Conservation (phyloP, 2,888 invertebrate species). For the Lymantria dispar region DNA sequence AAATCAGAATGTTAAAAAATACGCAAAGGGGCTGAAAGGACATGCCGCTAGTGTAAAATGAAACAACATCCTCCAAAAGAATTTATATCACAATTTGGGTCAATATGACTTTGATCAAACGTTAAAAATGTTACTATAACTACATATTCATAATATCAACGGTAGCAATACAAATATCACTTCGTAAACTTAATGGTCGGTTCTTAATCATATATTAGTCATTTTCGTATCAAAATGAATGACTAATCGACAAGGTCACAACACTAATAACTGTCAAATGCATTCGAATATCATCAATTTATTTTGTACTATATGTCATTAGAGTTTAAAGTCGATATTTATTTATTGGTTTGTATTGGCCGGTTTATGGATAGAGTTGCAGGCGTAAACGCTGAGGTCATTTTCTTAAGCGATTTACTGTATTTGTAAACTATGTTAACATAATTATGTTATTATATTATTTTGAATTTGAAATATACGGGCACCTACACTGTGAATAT, state of each 20-base stretch:
- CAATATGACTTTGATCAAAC: too few relatives aligned
- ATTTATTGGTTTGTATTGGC: not conserved
- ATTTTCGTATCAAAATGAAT: conserved; percentile 25
- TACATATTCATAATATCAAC: not conserved
- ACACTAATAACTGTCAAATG: conserved; percentile 28
- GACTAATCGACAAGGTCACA: conserved; percentile 27
- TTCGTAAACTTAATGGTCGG: not conserved
- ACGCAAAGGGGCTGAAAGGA: too few relatives aligned
- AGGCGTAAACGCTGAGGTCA: conserved; percentile 11
- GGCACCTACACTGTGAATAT: too few relatives aligned
- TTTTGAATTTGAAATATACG: too few relatives aligned
- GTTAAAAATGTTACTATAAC: too few relatives aligned
- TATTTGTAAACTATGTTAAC: too few relatives aligned
- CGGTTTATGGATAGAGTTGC: conserved; percentile 8
- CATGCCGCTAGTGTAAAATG: too few relatives aligned
- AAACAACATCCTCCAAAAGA: too few relatives aligned
- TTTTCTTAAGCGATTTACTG: not conserved
- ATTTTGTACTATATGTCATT: not conserved
- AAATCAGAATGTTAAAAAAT: too few relatives aligned
- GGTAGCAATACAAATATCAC: not conserved
- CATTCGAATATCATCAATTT: conserved; percentile 9
- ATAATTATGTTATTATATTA: too few relatives aligned
- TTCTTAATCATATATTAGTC: not conserved
- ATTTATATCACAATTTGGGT: too few relatives aligned
- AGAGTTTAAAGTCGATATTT: conserved; percentile 6